These are phyloP conservation scores for Phycodurus eques DNA, from an alignment of 2,113 vertebrate genomes.

Conservation along the genomic window DNA sequence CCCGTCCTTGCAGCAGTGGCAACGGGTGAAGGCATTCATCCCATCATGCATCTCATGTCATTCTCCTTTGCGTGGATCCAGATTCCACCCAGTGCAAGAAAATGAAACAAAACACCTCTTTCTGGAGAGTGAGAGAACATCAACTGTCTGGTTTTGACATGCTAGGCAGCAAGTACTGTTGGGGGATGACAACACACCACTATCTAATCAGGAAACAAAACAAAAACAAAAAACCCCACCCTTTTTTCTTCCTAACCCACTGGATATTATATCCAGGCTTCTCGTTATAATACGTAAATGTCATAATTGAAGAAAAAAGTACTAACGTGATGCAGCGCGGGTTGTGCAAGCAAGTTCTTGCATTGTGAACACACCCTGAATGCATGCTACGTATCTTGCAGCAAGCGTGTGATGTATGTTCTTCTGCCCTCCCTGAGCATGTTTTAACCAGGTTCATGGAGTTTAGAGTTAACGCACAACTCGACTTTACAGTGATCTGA, in stretches of 20 bases:
- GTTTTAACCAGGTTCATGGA: too few relatives aligned
- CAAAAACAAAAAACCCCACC: not conserved
- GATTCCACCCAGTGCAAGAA: slow-evolving; percentile 17
- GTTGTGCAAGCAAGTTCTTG: too few relatives aligned
- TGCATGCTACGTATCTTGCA: too few relatives aligned
- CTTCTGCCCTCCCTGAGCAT: too few relatives aligned
- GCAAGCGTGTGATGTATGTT: too few relatives aligned
- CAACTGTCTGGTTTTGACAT: slow-evolving; percentile 13
- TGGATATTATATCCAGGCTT: too few relatives aligned
- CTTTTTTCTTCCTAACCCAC: not conserved
- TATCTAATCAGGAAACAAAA: slow-evolving; percentile 14
- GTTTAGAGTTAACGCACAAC: too few relatives aligned
- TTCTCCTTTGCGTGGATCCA: slow-evolving; percentile 23
- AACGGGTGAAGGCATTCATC: slow-evolving; percentile 11
- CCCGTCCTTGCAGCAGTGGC: not conserved
- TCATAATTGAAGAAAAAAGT: too few relatives aligned
- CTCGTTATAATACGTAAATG: too few relatives aligned
- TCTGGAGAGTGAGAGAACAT: not conserved
- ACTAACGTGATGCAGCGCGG: too few relatives aligned
- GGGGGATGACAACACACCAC: slow-evolving; percentile 1
- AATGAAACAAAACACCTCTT: not conserved
- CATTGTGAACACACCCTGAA: too few relatives aligned
- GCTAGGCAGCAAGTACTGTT: slow-evolving; percentile 19
- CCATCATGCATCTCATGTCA: slow-evolving; percentile 18
- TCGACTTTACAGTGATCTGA: too few relatives aligned